Conservation (phyloP, 2,113 vertebrate species). For the Heliornis fulica region DNA sequence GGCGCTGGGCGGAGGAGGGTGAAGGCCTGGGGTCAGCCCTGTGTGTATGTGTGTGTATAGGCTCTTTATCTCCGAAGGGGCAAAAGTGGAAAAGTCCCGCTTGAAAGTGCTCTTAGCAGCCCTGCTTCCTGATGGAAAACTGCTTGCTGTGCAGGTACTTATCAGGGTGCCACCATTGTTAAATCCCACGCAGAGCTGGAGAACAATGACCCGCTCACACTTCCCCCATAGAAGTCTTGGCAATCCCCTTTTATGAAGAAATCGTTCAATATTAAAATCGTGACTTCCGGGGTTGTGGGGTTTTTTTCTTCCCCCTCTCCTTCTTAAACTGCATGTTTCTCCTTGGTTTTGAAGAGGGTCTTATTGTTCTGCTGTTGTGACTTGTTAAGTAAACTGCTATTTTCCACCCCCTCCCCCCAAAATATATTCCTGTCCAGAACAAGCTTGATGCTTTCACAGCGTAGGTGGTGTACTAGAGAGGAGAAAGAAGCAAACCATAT, state of each 20-base stretch:
- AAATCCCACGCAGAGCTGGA: background rate
- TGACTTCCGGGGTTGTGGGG: conserved; percentile 5
- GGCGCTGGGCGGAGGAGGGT: background rate
- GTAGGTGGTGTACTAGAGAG: background rate
- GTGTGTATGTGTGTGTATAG: background rate
- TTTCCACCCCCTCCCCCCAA: background rate
- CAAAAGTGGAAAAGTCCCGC: background rate
- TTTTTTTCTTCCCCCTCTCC: background rate
- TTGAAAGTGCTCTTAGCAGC: background rate
- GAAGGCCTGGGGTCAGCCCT: background rate
- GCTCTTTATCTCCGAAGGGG: background rate
- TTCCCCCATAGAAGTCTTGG: background rate
- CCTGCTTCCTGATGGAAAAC: background rate
- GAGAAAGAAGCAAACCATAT: background rate
- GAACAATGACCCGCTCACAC: conserved; percentile 1
- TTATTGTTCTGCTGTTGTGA: background rate
- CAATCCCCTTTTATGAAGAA: conserved; percentile 11
- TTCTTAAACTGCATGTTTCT: background rate
- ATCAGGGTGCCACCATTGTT: background rate
- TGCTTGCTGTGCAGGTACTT: background rate
- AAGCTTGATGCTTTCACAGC: background rate
- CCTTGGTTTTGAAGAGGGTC: background rate
- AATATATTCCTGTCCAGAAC: background rate
- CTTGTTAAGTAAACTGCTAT: background rate
- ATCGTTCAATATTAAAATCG: background rate